Evolutionary conservation across 2,888 invertebrate genomes (phyloP), one percentile per base, ranked within the genome.

Genomic region (Psylliodes chrysocephalus): DNA sequence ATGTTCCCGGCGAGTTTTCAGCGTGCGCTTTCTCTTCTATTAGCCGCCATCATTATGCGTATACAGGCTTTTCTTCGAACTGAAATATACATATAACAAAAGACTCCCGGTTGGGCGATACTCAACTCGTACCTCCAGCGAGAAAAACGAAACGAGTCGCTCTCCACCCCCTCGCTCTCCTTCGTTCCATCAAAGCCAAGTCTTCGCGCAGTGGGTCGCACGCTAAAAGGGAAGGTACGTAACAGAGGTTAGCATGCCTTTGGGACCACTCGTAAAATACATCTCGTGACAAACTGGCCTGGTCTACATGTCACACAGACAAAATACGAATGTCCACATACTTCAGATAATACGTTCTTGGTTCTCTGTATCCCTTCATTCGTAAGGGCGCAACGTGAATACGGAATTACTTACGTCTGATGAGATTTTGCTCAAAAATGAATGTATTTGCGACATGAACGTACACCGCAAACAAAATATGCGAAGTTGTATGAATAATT

Each of bases 261-360:
- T 70, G 82, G 82, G 82, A 82, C 79, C 73, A 77, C 77, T 81
- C 82, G 81, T 82, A 82, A 82, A 82, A 81, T 74, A 81, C 79
- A 77, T 79, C 80, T 77, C 77, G 79, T 80, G 81, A 81, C 81
- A 80, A 82, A 82, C 59, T 59, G 59, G 59, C 59, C 59, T 59
- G 59, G 59, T 59, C 59, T 59, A 59, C 59, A 59, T 59, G 59
- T 59, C 59, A 59, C 59, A 59, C 59, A 59, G 59, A 59, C 59
- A 59, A 59, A 59, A 59, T 60, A 57, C 52, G 63, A 66, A 65
- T 61, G 69, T 66, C 63, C 67, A 69, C 62, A 66, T 66, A 63
- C 65, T 53, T 46, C 55, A 42, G 51, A 62, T 35, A 54, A 57
- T 55, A 60, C 47, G 53, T 63, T 60, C 66, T 44, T 60, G 46